A percentile compares a stretch with the other conserved stretches of the same genome.
phyloP scores from a whole-genome alignment of 2,113 vertebrate genomes.

The Melanotaenia duboulayi region DNA sequence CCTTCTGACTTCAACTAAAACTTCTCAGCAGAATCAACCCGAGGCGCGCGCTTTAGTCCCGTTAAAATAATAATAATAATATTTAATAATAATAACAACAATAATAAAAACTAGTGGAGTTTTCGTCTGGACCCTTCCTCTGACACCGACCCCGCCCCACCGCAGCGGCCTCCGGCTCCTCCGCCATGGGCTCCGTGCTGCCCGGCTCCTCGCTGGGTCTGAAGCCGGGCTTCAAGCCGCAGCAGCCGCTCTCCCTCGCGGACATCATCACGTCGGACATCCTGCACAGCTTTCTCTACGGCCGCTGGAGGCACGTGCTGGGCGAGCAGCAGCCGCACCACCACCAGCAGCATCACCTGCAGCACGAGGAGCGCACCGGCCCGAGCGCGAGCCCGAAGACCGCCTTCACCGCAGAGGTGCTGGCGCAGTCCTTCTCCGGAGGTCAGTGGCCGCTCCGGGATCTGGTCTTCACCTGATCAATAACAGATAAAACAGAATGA shows the following conservation, averaged over 20 bases:
- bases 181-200: slow-evolving; percentile 91
- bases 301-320: slow-evolving; percentile 95
- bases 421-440: slow-evolving; percentile 97
- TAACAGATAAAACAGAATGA: too few species aligned
- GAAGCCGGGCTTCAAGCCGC: slow-evolving; percentile 88
- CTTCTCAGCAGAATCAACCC: too few species aligned
- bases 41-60: too few species aligned
- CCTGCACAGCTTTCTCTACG: slow-evolving; percentile 98
- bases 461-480: too few species aligned
- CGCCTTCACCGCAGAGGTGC: slow-evolving; percentile 96
- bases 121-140: too few species aligned
- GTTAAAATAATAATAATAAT: too few species aligned
- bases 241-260: slow-evolving; percentile 87
- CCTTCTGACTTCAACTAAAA: too few species aligned
- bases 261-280: slow-evolving; percentile 99
- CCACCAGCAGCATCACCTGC: slow-evolving; percentile 79
- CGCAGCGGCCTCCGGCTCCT: not conserved
- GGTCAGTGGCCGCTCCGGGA: slow-evolving; percentile 80
- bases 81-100: too few species aligned
- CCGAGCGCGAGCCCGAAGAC: slow-evolving; percentile 87
- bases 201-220: slow-evolving; percentile 90
- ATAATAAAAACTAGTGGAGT: too few species aligned
- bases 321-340: slow-evolving; percentile 89
- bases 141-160: too few species aligned
- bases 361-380: slow-evolving; percentile 86